A percentile compares a stretch with the other conserved stretches of the same genome.
These are phyloP conservation scores for Clivina fossor DNA, from an alignment of 2,888 invertebrate genomes.

Conservation along the genomic window DNA sequence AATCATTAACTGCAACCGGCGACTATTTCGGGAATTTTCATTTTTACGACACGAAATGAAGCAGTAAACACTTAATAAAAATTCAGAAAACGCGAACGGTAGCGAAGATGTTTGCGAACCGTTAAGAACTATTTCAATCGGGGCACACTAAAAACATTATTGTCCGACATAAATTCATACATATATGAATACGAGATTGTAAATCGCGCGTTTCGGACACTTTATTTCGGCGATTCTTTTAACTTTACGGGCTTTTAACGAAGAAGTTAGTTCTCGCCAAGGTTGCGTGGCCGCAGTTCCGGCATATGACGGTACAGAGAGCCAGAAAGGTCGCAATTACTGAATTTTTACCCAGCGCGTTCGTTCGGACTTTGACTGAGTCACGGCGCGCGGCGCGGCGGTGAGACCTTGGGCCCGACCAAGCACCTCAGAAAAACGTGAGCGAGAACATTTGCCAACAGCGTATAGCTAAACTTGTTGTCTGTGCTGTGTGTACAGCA, in stretches of 20 bases:
- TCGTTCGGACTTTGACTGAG: conserved; percentile 21
- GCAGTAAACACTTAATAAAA: conserved; percentile 27
- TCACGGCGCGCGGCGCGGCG: too few relatives aligned
- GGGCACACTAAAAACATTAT: neutral
- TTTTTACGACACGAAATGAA: conserved; percentile 8
- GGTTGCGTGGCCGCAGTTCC: conserved; percentile 27
- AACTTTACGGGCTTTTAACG: conserved; percentile 12
- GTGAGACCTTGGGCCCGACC: conserved; percentile 29
- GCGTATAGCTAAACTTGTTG: neutral
- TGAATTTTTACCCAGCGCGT: conserved; percentile 23
- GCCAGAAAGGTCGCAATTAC: conserved; percentile 30
- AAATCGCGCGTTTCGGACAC: conserved; percentile 2
- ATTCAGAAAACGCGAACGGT: too few relatives aligned
- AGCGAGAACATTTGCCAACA: conserved; percentile 17
- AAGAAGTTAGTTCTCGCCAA: conserved; percentile 1
- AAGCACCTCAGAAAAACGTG: conserved; percentile 27
- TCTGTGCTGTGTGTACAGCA: too few relatives aligned
- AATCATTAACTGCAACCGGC: conserved; percentile 26
- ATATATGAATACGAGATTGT: neutral
- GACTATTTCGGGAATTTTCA: conserved; percentile 23
- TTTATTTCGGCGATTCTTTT: neutral
- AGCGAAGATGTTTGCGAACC: conserved; percentile 24
- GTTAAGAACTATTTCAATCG: conserved; percentile 28
- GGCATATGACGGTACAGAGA: conserved; percentile 25
- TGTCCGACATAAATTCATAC: neutral